Percentiles rank a stretch among this genome's conserved stretches.
These are phyloP conservation scores for Halictus quadricinctus DNA, from an alignment of 2,888 invertebrate genomes.

Conservation along the genomic window DNA sequence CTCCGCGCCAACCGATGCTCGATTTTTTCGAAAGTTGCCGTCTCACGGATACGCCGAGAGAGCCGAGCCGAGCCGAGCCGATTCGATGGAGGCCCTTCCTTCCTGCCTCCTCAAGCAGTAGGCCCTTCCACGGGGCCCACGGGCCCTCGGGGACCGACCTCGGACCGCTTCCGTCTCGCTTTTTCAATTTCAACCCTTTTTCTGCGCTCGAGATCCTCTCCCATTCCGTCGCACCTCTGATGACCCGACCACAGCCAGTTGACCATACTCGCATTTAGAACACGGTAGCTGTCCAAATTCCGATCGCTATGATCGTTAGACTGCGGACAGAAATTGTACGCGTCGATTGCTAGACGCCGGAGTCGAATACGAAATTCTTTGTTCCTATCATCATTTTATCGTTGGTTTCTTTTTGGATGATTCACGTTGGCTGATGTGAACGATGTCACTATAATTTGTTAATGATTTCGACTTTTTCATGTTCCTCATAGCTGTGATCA, in stretches of 20 bases:
- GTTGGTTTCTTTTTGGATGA: no score
- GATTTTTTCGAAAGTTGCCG: constrained; percentile 34
- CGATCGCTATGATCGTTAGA: background rate
- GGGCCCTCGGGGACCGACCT: background rate
- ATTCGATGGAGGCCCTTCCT: background rate
- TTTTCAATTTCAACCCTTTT: background rate
- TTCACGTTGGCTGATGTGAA: no score
- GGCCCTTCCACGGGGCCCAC: background rate
- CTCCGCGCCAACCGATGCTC: constrained; percentile 11
- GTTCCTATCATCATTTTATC: no score
- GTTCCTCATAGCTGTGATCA: no score
- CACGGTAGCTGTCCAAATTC: background rate
- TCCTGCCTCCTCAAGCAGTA: background rate
- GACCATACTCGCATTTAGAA: background rate
- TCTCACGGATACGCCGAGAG: constrained; percentile 39
- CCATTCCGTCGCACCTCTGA: background rate
- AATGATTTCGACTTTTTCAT: no score
- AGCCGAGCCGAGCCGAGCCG: background rate
- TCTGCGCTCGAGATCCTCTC: background rate
- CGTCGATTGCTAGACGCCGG: no score
- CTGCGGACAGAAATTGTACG: no score
- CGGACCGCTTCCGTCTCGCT: background rate
- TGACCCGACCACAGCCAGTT: background rate
- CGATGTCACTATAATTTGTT: no score
- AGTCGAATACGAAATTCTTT: no score